phyloP scores from a whole-genome alignment of 2,113 vertebrate genomes.

The Platycercus adscitus region DNA sequence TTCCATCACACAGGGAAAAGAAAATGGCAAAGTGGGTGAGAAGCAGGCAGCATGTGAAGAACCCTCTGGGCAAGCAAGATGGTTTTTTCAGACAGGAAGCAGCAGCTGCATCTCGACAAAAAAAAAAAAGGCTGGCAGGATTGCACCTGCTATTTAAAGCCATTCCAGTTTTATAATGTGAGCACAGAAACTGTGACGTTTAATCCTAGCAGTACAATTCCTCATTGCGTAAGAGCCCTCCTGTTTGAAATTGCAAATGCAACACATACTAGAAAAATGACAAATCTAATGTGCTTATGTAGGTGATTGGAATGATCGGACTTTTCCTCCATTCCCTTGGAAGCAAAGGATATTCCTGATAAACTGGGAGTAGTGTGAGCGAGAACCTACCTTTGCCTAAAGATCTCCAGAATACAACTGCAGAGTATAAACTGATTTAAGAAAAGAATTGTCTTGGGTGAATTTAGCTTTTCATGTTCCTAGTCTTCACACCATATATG shows the following conservation, averaged over 20 bases:
- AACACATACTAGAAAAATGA: neutral
- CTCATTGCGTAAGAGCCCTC: neutral
- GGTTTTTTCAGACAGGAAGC: neutral
- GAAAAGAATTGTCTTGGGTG: neutral
- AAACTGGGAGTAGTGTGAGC: neutral
- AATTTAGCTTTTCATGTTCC: neutral
- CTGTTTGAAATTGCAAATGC: neutral
- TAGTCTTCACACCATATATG: neutral
- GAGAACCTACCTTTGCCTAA: conserved; percentile 15
- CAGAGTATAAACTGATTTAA: neutral
- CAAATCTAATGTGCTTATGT: neutral
- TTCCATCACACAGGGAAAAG: neutral
- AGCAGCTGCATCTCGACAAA: neutral
- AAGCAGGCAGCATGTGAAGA: neutral
- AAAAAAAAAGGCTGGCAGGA: accelerated
- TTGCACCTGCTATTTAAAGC: neutral
- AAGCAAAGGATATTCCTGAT: neutral
- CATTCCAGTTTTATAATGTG: neutral
- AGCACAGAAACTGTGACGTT: neutral
- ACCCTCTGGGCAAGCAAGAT: neutral
- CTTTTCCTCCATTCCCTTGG: neutral
- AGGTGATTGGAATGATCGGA: accelerated
- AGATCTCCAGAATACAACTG: neutral
- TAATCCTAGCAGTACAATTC: neutral
- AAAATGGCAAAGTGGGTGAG: neutral